Evolutionary conservation across 1,140 invertebrate genomes (phyloP).

Genomic region (Cataglyphis hispanica): DNA sequence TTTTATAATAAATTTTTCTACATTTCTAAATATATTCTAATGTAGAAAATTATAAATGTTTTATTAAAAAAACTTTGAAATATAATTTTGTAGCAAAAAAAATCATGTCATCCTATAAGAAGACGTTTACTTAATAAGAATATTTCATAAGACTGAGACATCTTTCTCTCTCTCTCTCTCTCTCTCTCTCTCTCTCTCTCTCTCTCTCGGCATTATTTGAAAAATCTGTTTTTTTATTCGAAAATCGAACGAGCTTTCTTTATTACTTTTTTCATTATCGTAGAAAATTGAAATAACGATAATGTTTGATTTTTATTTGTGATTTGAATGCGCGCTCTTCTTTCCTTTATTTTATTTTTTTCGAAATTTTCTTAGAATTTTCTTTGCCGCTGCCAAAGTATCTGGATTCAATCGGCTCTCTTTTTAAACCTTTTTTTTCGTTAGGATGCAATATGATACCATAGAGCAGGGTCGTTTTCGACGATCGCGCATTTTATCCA

Average conservation of each 20-base stretch:
- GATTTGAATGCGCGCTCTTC: background rate
- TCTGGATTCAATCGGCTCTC: constrained; percentile 32
- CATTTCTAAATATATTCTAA: background rate
- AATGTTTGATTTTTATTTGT: constrained; percentile 33
- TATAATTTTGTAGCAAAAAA: background rate
- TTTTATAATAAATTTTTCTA: background rate
- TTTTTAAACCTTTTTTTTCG: constrained; percentile 16
- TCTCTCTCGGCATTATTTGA: background rate
- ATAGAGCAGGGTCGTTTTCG: constrained; percentile 20
- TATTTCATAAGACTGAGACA: background rate
- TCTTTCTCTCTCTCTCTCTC: background rate
- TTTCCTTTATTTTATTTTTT: constrained; percentile 22
- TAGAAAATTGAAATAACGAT: background rate
- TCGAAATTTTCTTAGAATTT: constrained; percentile 38
- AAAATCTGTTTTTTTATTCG: background rate
- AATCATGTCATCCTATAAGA: background rate
- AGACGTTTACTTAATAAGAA: background rate
- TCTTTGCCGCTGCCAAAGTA: constrained; percentile 8
- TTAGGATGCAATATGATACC: constrained; percentile 19
- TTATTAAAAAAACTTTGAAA: no score
- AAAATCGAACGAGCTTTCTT: constrained; percentile 18
- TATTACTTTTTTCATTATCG: constrained; percentile 20
- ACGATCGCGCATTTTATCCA: constrained; percentile 44
- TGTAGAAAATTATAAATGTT: background rate
- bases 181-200: no score